Base-by-base conservation (phyloP, 1,140 invertebrate species). In the Formica exsecta region DNA sequence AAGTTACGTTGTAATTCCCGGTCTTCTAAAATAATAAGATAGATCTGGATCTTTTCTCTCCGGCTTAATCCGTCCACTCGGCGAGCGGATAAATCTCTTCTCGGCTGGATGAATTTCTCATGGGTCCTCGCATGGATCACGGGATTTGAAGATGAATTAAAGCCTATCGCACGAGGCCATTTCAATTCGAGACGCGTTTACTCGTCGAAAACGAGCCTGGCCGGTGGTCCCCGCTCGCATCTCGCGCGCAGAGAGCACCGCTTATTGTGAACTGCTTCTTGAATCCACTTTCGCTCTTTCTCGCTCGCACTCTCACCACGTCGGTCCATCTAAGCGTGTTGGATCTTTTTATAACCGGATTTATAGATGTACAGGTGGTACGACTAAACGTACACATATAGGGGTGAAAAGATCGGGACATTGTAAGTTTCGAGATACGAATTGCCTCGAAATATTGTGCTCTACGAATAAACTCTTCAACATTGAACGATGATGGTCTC, bases 131-230 rank as follows among this genome's bases (percentile, higher is more conserved):
- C 90, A 93, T 94, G 93, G 94, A 94, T 94, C 93, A 94, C 77
- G 89, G 92, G 93, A 94, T 95, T 94, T 93, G 74, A 90, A 92
- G 91, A 91, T 92, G 93, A 94, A 94, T 94, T 94, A 93, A 94
- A 93, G 87, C 90, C 91, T 87, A 92, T 91, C 86, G 86, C 88
- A 89, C 51, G 87, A 90, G 83, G 86, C 89, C 76, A 81, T 92
- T 92, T 94, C 92, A 92, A 94, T 95, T 94, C 87, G 91, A 92
- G 92, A 92, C 90, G 86, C 92, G 90, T 93, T 92, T 92, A 86
- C 88, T 88, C 73, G 90, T 62, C 61, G 90, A 90, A 89, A 92
- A 90, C 77, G 70, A 65, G 66, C 89, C 88, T 83, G 86, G 86
- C 66, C 89, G 92, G 93, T 94, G 93, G 94, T 94, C 92, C 89